These are phyloP conservation scores for Grus americana DNA, from an alignment of 2,113 vertebrate genomes.

Conservation along the genomic window DNA sequence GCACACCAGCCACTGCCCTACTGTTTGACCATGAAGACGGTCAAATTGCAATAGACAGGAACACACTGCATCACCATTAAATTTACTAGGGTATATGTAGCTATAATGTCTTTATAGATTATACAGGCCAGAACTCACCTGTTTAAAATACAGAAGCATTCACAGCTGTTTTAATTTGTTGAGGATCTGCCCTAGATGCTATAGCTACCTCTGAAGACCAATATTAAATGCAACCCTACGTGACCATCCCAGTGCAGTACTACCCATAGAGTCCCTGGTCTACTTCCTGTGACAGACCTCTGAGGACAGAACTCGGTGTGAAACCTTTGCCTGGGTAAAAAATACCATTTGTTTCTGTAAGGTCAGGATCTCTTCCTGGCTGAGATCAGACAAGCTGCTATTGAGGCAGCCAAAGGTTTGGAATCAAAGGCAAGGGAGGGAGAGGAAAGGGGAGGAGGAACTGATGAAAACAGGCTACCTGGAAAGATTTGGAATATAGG, in stretches of 20 bases:
- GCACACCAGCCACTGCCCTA: rapidly evolving
- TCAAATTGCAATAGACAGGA: background rate
- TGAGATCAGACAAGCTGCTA: background rate
- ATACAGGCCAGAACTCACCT: rapidly evolving
- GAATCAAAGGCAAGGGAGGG: background rate
- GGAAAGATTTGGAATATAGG: background rate
- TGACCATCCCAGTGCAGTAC: background rate
- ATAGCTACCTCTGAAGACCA: background rate
- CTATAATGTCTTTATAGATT: background rate
- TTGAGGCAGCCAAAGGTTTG: background rate
- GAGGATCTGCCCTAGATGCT: background rate
- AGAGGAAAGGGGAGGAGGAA: background rate
- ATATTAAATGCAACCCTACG: background rate
- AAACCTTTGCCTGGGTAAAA: background rate
- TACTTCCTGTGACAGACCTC: background rate
- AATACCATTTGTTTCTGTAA: background rate
- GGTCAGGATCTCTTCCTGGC: background rate
- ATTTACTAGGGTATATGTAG: background rate
- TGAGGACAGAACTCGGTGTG: background rate
- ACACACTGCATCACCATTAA: rapidly evolving
- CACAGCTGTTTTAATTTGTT: background rate
- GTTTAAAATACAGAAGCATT: background rate
- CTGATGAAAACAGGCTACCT: background rate
- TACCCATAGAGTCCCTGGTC: background rate
- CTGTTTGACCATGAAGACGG: background rate